Evolutionary conservation across 2,113 vertebrate genomes (phyloP), one percentile per base, ranked within the genome.

Genomic region (Poeciliopsis prolifica): DNA sequence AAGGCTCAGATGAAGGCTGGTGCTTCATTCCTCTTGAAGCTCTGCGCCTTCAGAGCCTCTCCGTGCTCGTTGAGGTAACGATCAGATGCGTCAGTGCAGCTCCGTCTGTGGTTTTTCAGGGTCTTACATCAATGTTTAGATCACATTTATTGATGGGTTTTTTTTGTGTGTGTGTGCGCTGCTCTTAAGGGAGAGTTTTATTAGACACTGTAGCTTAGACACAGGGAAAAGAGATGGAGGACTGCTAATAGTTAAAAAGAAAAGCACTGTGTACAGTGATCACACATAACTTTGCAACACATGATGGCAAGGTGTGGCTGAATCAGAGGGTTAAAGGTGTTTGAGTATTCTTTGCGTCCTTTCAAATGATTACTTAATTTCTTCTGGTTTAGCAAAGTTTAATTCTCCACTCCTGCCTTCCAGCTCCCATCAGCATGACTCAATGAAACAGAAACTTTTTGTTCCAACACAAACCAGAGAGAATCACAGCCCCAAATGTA

Each of bases 1-100:
- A 87, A 84, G 88, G 89, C 92, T 91, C 86, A 88, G 87, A 76
- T 11, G 79, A 88, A 92, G 84, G 80, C 85, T 88, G 60, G 68
- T 79, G 90, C 80, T 80, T 87, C 86, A 75, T 86, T 88, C 86
- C 82, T 92, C 77, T 78, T 82, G 87, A 81, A 84, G 86, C 80
- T 80, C 6, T 2, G 63, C 84, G 79, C 68, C 81, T 58, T 83
- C 17, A 14, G 79, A 87, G 82, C 80, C 82, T 63, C 82, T 70
- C 61, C 78, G 71, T 70, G 86, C 87, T 74, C 70, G 83, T 85
- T 72, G 79, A 78, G 72, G 83, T 86, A 85, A 84, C 66, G 77
- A 83, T 90, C 85, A 80, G 80, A 77, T 74, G 76, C 72, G 74
- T 83, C 74, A 83, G 81, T 61, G 19, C 14, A 31, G 77, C 65